These are phyloP conservation scores for Phaedon cochleariae DNA, from an alignment of 2,888 invertebrate species.

Conservation along the genomic window DNA sequence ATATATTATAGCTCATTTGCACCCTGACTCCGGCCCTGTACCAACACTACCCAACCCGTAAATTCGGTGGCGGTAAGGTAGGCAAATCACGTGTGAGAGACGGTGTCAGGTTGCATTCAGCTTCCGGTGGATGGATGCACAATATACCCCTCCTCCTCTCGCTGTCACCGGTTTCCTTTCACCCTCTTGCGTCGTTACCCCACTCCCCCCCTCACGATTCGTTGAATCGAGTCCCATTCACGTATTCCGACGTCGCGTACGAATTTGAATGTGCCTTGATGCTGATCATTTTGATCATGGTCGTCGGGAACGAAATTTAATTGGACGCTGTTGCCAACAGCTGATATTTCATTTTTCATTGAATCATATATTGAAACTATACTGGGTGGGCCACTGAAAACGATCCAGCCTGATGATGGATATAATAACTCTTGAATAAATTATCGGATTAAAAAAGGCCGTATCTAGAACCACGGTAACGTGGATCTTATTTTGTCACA, in stretches of 20 bases:
- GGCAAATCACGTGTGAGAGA: slow-evolving; percentile 52
- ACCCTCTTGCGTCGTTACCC: not conserved
- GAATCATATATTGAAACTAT: no score
- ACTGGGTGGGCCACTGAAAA: no score
- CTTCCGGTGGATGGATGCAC: slow-evolving; percentile 46
- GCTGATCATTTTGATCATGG: slow-evolving; percentile 25
- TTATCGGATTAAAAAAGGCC: no score
- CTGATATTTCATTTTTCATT: no score
- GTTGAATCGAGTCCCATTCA: slow-evolving; percentile 18
- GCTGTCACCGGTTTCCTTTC: slow-evolving; percentile 14
- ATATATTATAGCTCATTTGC: no score
- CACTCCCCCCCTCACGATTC: no score
- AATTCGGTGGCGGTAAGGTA: slow-evolving; percentile 45
- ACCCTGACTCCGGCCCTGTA: slow-evolving; percentile 15
- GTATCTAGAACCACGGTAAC: no score
- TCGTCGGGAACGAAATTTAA: no score
- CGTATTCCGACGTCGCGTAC: not conserved
- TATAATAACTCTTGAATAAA: no score
- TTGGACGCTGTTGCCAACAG: no score
- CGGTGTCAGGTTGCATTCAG: slow-evolving; percentile 54
- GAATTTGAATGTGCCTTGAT: not conserved
- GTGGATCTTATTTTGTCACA: no score
- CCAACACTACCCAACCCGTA: slow-evolving; percentile 25
- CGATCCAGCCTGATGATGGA: no score
- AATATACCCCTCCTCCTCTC: slow-evolving; percentile 29